A percentile compares a stretch with the other conserved stretches of the same genome.
Evolutionary conservation across 2,888 invertebrate genomes (phyloP).

Genomic region (Chesias legatella): DNA sequence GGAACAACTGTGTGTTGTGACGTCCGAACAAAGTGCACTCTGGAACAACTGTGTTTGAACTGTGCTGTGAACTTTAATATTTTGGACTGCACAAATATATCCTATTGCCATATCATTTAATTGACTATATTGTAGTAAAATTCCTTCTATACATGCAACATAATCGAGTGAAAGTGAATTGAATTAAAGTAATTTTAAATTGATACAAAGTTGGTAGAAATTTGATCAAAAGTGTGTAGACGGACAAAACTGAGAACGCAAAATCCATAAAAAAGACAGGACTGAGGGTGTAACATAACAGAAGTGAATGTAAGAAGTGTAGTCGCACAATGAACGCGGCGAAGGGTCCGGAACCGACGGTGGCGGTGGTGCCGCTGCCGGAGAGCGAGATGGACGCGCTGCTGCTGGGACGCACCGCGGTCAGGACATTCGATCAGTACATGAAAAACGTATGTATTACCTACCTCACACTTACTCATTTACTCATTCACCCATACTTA

Average conservation of each 20-base stretch:
- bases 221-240: too few relatives aligned
- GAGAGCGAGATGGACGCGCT: slow-evolving; percentile 91
- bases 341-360: slow-evolving; percentile 75
- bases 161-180: too few relatives aligned
- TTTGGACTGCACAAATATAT: slow-evolving; percentile 3
- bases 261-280: background rate
- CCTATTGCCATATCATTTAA: slow-evolving; percentile 2
- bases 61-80: slow-evolving; percentile 7
- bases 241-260: too few relatives aligned
- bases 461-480: too few relatives aligned
- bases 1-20: slow-evolving; percentile 1
- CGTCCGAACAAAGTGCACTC: slow-evolving; percentile 17
- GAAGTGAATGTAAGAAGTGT: too few relatives aligned
- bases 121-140: background rate
- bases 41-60: slow-evolving; percentile 7
- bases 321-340: background rate
- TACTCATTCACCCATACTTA: too few relatives aligned
- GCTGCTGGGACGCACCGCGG: slow-evolving; percentile 88
- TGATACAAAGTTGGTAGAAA: too few relatives aligned
- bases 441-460: slow-evolving; percentile 77
- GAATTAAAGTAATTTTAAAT: too few relatives aligned
- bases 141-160: slow-evolving; percentile 7
- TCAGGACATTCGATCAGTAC: slow-evolving; percentile 83
- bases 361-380: slow-evolving; percentile 81
- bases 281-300: too few relatives aligned